Base-by-base conservation (phyloP, 2,797 vertebrate genomes). In the Microchirus variegatus region DNA sequence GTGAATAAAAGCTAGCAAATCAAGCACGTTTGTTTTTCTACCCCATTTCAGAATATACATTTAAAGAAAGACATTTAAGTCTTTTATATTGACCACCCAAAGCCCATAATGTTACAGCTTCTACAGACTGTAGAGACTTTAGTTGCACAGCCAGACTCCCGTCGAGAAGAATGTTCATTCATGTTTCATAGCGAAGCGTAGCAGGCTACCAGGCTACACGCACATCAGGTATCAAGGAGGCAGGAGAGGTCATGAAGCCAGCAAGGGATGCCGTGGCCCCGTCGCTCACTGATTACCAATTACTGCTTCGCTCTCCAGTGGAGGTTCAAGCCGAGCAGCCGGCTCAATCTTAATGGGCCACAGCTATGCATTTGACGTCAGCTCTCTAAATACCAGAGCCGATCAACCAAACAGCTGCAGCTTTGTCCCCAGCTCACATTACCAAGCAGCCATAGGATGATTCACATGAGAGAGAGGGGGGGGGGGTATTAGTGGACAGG, bases 281-380 rank as follows among this genome's bases (percentile, higher is more conserved):
- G 22, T 73, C 68, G 53, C 49, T 64, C 58, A 68, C 81, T 80
- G 80, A 88, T 88, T 87, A 88, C 80, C 81, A 85, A 87, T 89
- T 89, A 89, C 72, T 45, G 70, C 57, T 52, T 59, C 47, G 65
- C 68, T 64, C 75, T 71, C 69, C 75, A 43, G 57, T 22, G 63
- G 52, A 86, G 77, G 73, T 80, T 69, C 76, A 59, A 69, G 59
- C 70, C 19, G 9, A 61, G 77, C 63, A 71, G 53, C 63, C 56
- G 7, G 59, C 48, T 76, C 57, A 57, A 59, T 77, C 75, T 65
- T 86, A 91, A 89, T 90, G 84, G 63, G 68, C 70, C 62, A 63
- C 51, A 12, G 68, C 78, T 57, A 5, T 45, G 63, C 65, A 40
- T 77, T 67, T 83, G 77, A 80, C 63, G 56, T 83, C 64, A 73